Conservation (phyloP, 2,113 vertebrate species). For the Hiodon tergisus region DNA sequence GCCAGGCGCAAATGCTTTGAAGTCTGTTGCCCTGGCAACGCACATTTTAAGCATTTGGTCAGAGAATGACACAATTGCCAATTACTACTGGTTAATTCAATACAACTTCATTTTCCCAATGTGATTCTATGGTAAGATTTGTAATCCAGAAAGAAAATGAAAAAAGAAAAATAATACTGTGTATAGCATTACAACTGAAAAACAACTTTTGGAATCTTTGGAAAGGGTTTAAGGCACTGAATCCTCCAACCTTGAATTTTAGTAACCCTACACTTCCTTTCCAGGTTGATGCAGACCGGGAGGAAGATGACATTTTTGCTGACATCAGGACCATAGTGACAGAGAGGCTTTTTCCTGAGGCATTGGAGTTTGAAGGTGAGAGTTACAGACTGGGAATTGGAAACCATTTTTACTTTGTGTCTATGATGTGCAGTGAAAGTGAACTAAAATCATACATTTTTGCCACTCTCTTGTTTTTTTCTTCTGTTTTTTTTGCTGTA, state of each 20-base stretch:
- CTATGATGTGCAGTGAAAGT: no score
- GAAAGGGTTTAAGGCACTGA: no score
- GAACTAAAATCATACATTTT: no score
- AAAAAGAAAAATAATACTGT: not conserved
- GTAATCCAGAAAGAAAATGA: not conserved
- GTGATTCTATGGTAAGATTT: not conserved
- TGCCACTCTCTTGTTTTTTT: no score
- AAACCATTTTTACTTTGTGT: no score
- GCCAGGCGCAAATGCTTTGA: not conserved
- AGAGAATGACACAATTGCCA: not conserved
- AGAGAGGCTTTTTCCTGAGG: conserved; percentile 44
- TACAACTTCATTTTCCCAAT: not conserved
- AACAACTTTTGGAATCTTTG: no score
- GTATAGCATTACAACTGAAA: not conserved
- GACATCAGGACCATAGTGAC: conserved; percentile 49
- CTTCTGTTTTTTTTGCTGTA: no score
- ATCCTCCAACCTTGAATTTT: not conserved
- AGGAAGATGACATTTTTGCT: conserved; percentile 53
- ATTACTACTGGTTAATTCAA: conserved; percentile 11
- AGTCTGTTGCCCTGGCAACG: conserved; percentile 21
- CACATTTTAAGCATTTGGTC: not conserved
- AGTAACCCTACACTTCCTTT: not conserved
- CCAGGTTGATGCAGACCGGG: conserved; percentile 58
- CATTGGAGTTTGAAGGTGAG: conserved; percentile 33
- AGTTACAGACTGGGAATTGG: no score